Percentiles rank a stretch among this genome's conserved stretches.
Conservation (phyloP, 1,140 invertebrate species). For the Drosophila parvula region DNA sequence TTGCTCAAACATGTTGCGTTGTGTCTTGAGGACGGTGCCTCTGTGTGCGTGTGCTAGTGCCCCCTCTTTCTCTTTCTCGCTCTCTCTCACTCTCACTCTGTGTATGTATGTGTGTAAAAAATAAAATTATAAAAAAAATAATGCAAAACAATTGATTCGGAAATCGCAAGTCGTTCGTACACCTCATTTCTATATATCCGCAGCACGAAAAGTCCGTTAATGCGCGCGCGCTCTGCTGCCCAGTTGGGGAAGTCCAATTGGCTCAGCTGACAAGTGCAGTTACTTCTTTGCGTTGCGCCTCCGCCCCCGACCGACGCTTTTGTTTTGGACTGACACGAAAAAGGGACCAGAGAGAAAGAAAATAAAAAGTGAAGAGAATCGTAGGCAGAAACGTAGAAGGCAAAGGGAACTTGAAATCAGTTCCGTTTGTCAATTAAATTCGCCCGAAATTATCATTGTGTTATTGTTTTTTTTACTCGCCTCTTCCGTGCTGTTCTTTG, state of each 20-base stretch:
- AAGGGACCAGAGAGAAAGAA: not conserved
- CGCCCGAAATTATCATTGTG: not conserved
- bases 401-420: not conserved
- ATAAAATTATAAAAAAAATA: slow-evolving; percentile 18
- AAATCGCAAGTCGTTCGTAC: slow-evolving; percentile 39
- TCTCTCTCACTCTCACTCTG: slow-evolving; percentile 7
- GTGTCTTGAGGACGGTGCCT: slow-evolving; percentile 11
- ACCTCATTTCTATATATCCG: slow-evolving; percentile 45
- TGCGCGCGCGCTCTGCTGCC: slow-evolving; percentile 53
- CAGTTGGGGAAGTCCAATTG: slow-evolving; percentile 37
- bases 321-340: slow-evolving; percentile 10
- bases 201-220: slow-evolving; percentile 25
- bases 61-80: not conserved
- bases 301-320: slow-evolving; percentile 1
- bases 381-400: not conserved
- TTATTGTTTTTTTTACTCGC: slow-evolving; percentile 1
- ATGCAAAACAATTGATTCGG: slow-evolving; percentile 35
- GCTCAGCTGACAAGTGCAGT: slow-evolving; percentile 61
- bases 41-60: slow-evolving; percentile 6
- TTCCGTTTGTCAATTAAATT: slow-evolving; percentile 20
- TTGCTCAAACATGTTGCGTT: slow-evolving; percentile 59
- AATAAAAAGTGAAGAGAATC: not conserved
- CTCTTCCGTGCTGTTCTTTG: not conserved
- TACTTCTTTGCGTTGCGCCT: slow-evolving; percentile 6
- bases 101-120: slow-evolving; percentile 20